Conservation (phyloP, 2,113 vertebrate species). For the Tretioscincus oriximinensis region DNA sequence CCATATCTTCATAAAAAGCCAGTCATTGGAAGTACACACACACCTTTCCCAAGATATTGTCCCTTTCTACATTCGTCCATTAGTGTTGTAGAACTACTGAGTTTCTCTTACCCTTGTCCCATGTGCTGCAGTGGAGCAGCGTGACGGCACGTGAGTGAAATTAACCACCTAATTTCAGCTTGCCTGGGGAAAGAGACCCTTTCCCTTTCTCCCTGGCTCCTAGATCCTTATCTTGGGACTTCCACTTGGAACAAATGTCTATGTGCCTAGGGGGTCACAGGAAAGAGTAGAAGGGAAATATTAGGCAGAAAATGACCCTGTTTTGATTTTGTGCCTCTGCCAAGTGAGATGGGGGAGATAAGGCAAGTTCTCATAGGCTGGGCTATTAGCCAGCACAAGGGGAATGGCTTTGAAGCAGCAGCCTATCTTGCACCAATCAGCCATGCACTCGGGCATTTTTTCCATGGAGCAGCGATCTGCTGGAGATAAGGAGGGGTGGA, state of each 20-base stretch:
- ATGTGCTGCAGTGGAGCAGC: not conserved
- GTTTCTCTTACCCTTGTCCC: not conserved
- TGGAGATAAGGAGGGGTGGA: not conserved
- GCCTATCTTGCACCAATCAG: conserved; percentile 17
- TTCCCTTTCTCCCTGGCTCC: not conserved
- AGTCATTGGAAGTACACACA: too few species aligned
- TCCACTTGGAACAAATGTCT: not conserved
- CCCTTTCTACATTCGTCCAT: not conserved
- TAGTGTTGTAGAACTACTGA: not conserved
- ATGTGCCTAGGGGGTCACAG: not conserved
- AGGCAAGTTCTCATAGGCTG: not conserved
- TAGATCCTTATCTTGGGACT: not conserved
- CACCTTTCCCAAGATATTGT: not conserved
- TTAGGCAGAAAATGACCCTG: not conserved
- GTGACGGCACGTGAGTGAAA: not conserved
- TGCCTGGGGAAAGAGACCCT: not conserved
- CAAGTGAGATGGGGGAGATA: conserved; percentile 8
- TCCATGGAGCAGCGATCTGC: not conserved
- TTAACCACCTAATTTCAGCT: not conserved
- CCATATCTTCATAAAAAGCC: too few species aligned
- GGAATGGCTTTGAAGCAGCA: not conserved
- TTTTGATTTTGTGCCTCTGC: not conserved
- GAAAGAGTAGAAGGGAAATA: not conserved
- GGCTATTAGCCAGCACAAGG: not conserved
- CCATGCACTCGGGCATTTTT: not conserved